Base-by-base conservation (phyloP, 2,888 invertebrate genomes). In the Andrena flavipes region DNA sequence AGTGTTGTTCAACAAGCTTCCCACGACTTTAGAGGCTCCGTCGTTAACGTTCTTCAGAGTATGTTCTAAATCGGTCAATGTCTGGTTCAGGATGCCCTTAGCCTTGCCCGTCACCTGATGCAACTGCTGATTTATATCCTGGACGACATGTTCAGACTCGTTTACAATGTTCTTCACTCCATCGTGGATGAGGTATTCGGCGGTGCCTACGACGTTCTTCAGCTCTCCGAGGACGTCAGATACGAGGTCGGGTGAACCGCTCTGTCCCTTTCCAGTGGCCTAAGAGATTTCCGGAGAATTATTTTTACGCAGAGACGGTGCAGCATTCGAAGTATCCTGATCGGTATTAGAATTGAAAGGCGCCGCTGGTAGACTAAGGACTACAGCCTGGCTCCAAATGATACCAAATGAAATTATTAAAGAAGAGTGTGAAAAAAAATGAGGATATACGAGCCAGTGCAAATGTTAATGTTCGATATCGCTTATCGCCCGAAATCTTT, bases 41-140 rank as follows among this genome's bases (percentile, higher is more conserved):
- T 72, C 63, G 3, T 30, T 63, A 8, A 82, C 30, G 29, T 70
- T 16, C 7, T 68, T 2, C 1, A 70, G 7, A n/a, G 33, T 20
- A 0, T 59, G 30, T 0, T 5, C 51, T 2, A 80, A 13, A 29
- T 7, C 20, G 0, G 8, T 0, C 3, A 29, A 13, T 2, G 23
- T 23, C 0, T 42, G 13, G 1, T 48, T 13, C 2, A 62, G 16
- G 20, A 56, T n/a, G 0, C 4, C 3, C 0, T 5, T 8, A n/a
- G 26, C 16, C 0, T 23, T 1, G 0, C 54, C 13, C 0, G n/a
- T 10, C n/a, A 71, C 62, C 13, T 71, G 3, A 23, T 64, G 5
- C 67, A 51, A 42, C 42, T 42, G 42, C 42, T 42, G 13, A 4
- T 13, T 0, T 42, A 42, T 16, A 13, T 42, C 42, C 16, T 42